These are phyloP conservation scores for Maniola jurtina DNA, from an alignment of 1,140 invertebrate species.

Conservation along the genomic window DNA sequence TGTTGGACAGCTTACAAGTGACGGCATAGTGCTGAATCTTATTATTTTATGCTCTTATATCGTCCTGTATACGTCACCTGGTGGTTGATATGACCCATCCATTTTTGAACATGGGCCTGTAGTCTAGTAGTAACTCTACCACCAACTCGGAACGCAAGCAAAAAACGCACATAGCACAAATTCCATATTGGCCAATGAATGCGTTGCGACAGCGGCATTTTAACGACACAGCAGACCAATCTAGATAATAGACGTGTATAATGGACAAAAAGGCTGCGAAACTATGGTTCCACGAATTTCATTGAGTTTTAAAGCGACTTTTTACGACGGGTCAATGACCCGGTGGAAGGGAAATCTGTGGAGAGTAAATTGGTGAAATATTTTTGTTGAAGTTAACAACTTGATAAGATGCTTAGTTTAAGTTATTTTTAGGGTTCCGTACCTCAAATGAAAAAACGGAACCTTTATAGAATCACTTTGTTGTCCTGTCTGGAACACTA, in stretches of 20 bases:
- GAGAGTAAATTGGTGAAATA: neutral
- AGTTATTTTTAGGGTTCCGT: neutral
- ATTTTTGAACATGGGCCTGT: too few species aligned
- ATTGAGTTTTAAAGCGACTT: conserved; percentile 4
- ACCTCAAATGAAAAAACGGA: too few species aligned
- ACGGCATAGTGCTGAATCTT: too few species aligned
- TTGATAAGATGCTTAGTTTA: neutral
- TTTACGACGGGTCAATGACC: neutral
- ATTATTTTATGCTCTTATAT: too few species aligned
- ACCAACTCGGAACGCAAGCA: too few species aligned
- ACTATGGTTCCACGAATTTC: conserved; percentile 12
- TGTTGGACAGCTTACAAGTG: too few species aligned
- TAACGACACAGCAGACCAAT: neutral
- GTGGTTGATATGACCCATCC: too few species aligned
- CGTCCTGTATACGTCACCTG: too few species aligned
- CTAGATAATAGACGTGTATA: conserved; percentile 10
- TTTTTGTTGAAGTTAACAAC: neutral
- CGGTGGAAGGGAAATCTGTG: conserved; percentile 2
- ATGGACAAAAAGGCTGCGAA: conserved; percentile 12
- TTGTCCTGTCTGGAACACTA: too few species aligned
- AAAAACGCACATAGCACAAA: neutral
- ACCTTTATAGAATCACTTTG: too few species aligned
- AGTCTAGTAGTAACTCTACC: too few species aligned
- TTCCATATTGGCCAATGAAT: neutral
- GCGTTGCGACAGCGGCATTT: neutral